Evolutionary conservation across 2,888 invertebrate genomes (phyloP), one percentile per base, ranked within the genome.

Genomic region (Drymonia ruficornis): DNA sequence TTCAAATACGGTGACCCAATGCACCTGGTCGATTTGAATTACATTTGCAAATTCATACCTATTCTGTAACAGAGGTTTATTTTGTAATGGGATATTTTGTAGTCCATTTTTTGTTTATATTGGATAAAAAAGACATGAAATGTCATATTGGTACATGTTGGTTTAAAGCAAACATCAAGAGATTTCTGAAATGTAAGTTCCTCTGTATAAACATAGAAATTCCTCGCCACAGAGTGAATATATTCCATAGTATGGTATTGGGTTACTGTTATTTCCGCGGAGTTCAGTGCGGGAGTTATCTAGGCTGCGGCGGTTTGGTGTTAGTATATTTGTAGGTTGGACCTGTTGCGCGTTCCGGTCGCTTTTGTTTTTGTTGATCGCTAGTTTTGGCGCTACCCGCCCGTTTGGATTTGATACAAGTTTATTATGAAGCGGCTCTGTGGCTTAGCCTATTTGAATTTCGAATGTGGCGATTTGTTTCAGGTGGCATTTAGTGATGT

Each of bases 331-430:
- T 45, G 49, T 40, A 49, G 52, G 74, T 72, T 66, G 66, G 71
- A 86, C 86, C 86, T 87, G 86, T 87, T 87, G 87, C 86, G 65
- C 70, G 65, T 48, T 63, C 18, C 38, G 49, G 19, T 45, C 52
- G 74, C 76, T 76, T 85, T 86, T 87, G 87, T 86, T 86, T 87
- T 87, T 86, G 86, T 87, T 87, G 82, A 84, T 85, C 78, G 81
- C 79, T 78, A 80, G 79, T 78, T 80, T 79, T 66, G 79, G 73
- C 63, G 74, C 68, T 73, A 76, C 73, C 70, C 70, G 70, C 59
- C 72, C 63, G 73, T 67, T 67, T 67, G 61, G 61, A 71, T 80
- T 74, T 77, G 76, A 78, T 75, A 76, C 79, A 72, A 80, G 77
- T 81, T 80, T 76, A 76, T 74, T 74, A 72, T 63, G 69, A 59